These are phyloP conservation scores for Leptinotarsa peninsularis DNA, from an alignment of 2,888 invertebrate genomes.

Conservation along the genomic window DNA sequence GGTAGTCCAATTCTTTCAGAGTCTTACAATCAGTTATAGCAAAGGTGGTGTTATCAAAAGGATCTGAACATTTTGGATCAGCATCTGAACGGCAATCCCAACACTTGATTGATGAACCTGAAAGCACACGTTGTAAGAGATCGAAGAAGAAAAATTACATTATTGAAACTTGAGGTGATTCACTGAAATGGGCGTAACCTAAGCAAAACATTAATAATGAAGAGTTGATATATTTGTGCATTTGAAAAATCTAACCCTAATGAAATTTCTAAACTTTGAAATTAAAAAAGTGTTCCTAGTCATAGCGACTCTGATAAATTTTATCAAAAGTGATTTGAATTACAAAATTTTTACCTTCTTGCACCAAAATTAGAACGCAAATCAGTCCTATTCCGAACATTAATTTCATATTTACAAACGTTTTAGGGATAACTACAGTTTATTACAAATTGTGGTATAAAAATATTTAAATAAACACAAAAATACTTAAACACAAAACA, in stretches of 20 bases:
- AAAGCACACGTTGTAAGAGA: conserved; percentile 38
- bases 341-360: not conserved
- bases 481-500: not conserved
- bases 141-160: too few species aligned
- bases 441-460: not conserved
- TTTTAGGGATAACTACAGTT: not conserved
- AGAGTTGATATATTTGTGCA: too few species aligned
- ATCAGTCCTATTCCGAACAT: not conserved
- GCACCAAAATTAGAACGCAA: not conserved
- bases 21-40: conserved; percentile 79
- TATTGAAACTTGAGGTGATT: not conserved
- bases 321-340: not conserved
- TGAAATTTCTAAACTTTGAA: too few species aligned
- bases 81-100: conserved; percentile 91
- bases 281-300: too few species aligned
- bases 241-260: too few species aligned
- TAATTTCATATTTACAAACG: not conserved
- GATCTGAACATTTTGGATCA: conserved; percentile 92
- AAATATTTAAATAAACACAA: not conserved
- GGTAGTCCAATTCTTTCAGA: conserved; percentile 69
- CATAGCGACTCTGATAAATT: too few species aligned
- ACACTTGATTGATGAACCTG: conserved; percentile 82
- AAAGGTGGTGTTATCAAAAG: conserved; percentile 89
- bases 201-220: not conserved
- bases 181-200: conserved; percentile 27